phyloP scores from a whole-genome alignment of 1,140 invertebrate genomes.

The Eriocheir sinensis region DNA sequence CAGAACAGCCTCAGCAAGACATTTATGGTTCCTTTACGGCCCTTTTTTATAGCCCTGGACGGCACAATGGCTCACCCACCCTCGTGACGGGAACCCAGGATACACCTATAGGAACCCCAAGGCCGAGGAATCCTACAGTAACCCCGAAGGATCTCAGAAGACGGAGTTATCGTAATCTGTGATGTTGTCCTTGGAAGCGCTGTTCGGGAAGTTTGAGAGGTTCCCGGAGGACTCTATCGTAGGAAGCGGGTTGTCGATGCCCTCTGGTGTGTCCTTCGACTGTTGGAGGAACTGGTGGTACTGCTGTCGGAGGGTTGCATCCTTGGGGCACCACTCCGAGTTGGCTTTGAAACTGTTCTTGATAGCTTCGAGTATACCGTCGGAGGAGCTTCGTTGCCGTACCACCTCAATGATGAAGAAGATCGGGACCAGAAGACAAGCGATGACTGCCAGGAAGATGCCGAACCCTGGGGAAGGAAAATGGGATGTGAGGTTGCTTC shows the following conservation, averaged over 20 bases:
- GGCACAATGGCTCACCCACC: no score
- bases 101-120: no score
- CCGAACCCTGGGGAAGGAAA: conserved; percentile 60
- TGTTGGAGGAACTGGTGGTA: conserved; percentile 46
- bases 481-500: not conserved
- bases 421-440: conserved; percentile 61
- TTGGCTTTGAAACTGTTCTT: conserved; percentile 53
- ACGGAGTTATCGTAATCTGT: conserved; percentile 41
- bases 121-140: no score
- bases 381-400: not conserved
- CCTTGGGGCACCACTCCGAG: conserved; percentile 71
- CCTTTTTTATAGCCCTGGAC: no score
- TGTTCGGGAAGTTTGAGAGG: conserved; percentile 33
- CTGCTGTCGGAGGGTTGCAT: conserved; percentile 52
- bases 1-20: no score
- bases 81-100: no score
- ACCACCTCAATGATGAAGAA: conserved; percentile 66
- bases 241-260: conserved; percentile 67
- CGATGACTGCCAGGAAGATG: conserved; percentile 66
- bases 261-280: conserved; percentile 27
- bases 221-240: conserved; percentile 43
- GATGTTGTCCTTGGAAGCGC: not conserved
- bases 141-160: no score
- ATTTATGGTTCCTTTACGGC: no score
- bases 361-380: conserved; percentile 39